Evolutionary conservation across 2,797 vertebrate genomes (phyloP).

Genomic region (Phyllotis vaccarum): DNA sequence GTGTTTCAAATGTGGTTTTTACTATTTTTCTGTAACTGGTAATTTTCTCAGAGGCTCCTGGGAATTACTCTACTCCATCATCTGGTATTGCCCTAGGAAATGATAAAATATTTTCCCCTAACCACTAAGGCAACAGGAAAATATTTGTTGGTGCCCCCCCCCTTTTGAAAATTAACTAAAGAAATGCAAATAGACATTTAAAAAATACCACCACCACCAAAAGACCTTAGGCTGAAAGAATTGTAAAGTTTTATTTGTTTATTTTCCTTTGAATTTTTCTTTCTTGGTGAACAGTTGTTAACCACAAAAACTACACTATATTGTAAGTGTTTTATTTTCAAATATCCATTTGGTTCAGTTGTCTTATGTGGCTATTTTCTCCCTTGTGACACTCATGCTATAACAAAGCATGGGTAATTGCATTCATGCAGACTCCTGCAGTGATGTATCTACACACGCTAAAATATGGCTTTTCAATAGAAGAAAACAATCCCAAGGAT

Average conservation of each 20-base stretch:
- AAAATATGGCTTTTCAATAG: slow-evolving; percentile 70
- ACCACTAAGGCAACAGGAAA: slow-evolving; percentile 74
- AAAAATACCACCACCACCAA: slow-evolving; percentile 50
- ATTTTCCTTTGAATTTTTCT: background rate
- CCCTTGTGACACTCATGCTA: background rate
- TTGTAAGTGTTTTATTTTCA: slow-evolving; percentile 77
- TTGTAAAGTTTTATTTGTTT: slow-evolving; percentile 50
- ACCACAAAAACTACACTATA: slow-evolving; percentile 66
- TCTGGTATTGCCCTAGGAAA: slow-evolving; percentile 72
- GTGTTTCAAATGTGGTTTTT: slow-evolving; percentile 65
- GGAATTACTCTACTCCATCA: slow-evolving; percentile 59
- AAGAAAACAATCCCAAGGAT: slow-evolving; percentile 64
- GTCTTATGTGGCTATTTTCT: slow-evolving; percentile 56
- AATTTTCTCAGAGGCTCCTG: slow-evolving; percentile 71
- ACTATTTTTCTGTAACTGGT: slow-evolving; percentile 71
- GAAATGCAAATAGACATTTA: slow-evolving; percentile 75
- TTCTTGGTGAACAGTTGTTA: slow-evolving; percentile 65
- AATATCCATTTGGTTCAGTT: slow-evolving; percentile 73
- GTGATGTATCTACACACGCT: slow-evolving; percentile 59
- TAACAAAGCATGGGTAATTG: slow-evolving; percentile 79
- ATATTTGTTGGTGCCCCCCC: slow-evolving; percentile 66
- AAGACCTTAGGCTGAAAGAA: slow-evolving; percentile 65
- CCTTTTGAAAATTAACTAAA: slow-evolving; percentile 75
- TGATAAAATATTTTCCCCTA: slow-evolving; percentile 71
- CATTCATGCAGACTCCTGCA: slow-evolving; percentile 67